Percentiles rank a stretch among this genome's conserved stretches.
phyloP scores from a whole-genome alignment of 2,113 vertebrate species.

The Neofelis nebulosa region DNA sequence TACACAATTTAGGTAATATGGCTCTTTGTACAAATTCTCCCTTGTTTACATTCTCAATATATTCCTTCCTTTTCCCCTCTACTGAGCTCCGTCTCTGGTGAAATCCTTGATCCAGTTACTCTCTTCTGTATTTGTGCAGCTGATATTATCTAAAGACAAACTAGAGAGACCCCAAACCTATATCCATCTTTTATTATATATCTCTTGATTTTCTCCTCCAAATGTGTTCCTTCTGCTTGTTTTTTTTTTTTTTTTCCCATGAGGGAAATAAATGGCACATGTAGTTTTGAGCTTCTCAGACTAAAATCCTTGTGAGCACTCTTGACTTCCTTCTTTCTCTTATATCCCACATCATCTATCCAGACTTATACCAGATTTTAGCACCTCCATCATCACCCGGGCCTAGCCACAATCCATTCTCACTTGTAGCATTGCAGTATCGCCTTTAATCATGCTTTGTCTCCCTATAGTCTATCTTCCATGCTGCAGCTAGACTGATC shows the following conservation, averaged over 20 bases:
- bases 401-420: neutral
- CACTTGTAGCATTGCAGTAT: neutral
- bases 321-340: neutral
- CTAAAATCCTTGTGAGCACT: neutral
- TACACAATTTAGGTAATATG: neutral
- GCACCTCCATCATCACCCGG: neutral
- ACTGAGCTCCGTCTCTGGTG: neutral
- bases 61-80: neutral
- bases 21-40: neutral
- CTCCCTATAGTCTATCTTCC: neutral
- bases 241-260: neutral
- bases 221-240: neutral
- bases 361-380: neutral
- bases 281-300: neutral
- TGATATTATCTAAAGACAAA: neutral
- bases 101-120: neutral
- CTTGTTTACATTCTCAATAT: neutral
- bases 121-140: neutral
- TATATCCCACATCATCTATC: neutral
- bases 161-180: neutral
- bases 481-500: neutral
- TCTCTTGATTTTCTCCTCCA: neutral
- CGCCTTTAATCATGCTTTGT: too few species aligned
- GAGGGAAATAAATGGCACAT: neutral
- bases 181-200: neutral